These are phyloP conservation scores for Glyphotaelius pellucidus DNA, from an alignment of 2,888 invertebrate species.

Conservation along the genomic window DNA sequence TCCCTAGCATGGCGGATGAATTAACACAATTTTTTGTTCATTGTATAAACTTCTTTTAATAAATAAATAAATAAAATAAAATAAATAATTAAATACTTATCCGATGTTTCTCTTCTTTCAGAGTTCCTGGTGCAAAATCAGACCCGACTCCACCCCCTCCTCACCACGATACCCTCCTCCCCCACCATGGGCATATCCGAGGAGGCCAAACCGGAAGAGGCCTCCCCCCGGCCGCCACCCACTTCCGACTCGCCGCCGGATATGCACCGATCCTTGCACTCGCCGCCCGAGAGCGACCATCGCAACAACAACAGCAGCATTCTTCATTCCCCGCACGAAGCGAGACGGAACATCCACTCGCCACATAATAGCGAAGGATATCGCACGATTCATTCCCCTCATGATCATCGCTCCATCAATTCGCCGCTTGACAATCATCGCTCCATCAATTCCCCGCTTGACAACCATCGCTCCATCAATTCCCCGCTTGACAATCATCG, in stretches of 20 bases:
- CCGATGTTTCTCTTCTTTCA: slow-evolving; percentile 67
- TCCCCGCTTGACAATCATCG: slow-evolving; percentile 44
- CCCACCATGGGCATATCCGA: slow-evolving; percentile 74
- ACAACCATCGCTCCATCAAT: slow-evolving; percentile 33
- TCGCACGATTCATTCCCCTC: slow-evolving; percentile 21
- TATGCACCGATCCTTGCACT: slow-evolving; percentile 72
- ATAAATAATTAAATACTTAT: background rate
- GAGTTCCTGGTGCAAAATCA: slow-evolving; percentile 73
- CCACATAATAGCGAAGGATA: background rate
- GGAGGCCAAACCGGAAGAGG: slow-evolving; percentile 74
- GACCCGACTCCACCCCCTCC: slow-evolving; percentile 64
- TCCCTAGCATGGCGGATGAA: no score
- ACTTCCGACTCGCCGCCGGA: slow-evolving; percentile 72
- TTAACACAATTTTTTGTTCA: no score
- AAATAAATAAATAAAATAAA: no score
- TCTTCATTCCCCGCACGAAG: slow-evolving; percentile 31
- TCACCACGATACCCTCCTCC: slow-evolving; percentile 60
- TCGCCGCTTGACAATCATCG: slow-evolving; percentile 59
- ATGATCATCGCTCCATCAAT: slow-evolving; percentile 25
- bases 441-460: slow-evolving; percentile 49
- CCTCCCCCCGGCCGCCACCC: slow-evolving; percentile 69
- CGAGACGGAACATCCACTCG: slow-evolving; percentile 21
- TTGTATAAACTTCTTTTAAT: no score
- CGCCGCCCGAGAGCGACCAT: slow-evolving; percentile 68
- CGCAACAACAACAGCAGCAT: background rate